Conservation (phyloP, 92 coral and sea anemone species). For the Pocillopora meandrina region DNA sequence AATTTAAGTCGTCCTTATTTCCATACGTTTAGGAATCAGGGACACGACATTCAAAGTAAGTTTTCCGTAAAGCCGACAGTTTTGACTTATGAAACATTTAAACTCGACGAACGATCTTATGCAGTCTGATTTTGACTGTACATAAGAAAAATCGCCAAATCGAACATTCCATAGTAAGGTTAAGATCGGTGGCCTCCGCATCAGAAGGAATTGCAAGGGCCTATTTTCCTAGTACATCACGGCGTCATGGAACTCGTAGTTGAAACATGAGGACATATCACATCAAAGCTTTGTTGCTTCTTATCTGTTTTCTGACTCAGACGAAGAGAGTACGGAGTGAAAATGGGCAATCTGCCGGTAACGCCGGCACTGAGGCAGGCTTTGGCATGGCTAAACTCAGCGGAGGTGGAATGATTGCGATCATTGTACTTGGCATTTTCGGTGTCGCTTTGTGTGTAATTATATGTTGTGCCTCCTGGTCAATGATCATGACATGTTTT, state of each 20-base stretch:
- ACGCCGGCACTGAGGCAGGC: not conserved
- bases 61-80: not conserved
- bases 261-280: not conserved
- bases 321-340: constrained; percentile 7
- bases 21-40: constrained; percentile 10
- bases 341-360: not conserved
- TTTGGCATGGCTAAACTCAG: constrained; percentile 20
- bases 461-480: constrained; percentile 44
- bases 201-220: too few species aligned
- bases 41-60: not conserved
- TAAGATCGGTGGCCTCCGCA: not conserved
- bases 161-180: not conserved
- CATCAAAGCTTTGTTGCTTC: not conserved
- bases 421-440: constrained; percentile 40
- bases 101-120: too few species aligned
- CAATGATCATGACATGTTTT: constrained; percentile 35
- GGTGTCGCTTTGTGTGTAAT: constrained; percentile 25
- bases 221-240: not conserved
- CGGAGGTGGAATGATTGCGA: constrained; percentile 39
- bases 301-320: constrained; percentile 6
- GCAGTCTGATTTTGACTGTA: not conserved
- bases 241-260: not conserved
- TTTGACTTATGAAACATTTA: not conserved
- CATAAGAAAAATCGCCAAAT: not conserved
- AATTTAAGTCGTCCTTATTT: constrained; percentile 17